Evolutionary conservation across 1,140 invertebrate species (phyloP), one percentile per base, ranked within the genome.

Genomic region (Drosophila grimshawi): DNA sequence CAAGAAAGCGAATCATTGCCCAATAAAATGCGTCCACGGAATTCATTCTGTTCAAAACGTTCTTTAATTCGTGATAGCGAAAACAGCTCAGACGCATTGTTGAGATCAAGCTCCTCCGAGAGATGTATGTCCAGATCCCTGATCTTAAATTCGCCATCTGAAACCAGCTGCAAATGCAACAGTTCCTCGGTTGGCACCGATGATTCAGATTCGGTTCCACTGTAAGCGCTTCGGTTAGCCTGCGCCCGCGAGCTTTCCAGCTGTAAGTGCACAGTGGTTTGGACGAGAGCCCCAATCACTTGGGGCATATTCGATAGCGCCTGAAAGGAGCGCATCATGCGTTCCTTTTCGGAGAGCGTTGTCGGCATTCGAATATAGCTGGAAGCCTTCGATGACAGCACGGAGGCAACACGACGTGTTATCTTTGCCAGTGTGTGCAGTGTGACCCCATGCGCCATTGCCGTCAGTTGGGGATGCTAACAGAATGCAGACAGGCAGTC

Each of bases 31-130:
- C 89, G 85, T 6, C 89, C 89, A 35, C 89, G 89, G 57, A 91
- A 91, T 57, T 91, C 89, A 56, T 91, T 91, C 30, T 91, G 89
- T 29, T 91, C 89, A 6, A 91, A 91, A 0, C 89, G 81, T 27
- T 91, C 89, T 35, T 75, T 91, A 46, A 91, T 91, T 32, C 78
- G 63, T 0, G 85, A 83, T 29, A 83, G 52, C 4, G 70, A 45
- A n/a, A 86, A 91, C 19, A 91, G 63, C 10, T 91, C 85, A 1
- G 57, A 51, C 8, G 74, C 62, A 10, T 76, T 71, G 10, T 57
- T 55, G 3, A 57, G 27, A 8, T 75, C 57, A 5, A 74, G 55
- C 32, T 90, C 76, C 1, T 86, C 71, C 2, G 79, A 60, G 4
- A 86, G 43, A 7, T 77, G 81, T 33, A 90, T 83, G 33, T 91